phyloP scores from a whole-genome alignment of 2,113 vertebrate species.

The Tachycineta bicolor region DNA sequence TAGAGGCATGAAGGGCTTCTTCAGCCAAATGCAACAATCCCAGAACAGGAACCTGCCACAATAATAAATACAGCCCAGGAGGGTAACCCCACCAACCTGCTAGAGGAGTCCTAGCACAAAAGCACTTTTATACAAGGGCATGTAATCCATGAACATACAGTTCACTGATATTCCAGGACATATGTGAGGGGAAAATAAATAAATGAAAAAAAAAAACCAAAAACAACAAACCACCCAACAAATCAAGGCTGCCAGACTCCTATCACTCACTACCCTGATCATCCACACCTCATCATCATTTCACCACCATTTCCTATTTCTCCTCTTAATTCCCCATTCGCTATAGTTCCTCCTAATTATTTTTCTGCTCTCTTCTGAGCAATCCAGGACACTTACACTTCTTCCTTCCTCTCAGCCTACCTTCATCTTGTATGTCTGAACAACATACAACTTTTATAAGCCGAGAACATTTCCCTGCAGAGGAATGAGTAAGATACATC shows the following conservation, averaged over 20 bases:
- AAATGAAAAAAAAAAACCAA: not conserved
- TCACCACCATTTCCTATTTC: not conserved
- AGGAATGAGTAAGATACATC: rapidly evolving
- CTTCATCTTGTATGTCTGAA: not conserved
- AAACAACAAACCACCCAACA: not conserved
- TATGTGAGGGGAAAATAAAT: not conserved
- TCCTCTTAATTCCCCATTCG: not conserved
- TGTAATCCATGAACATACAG: not conserved
- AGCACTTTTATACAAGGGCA: not conserved
- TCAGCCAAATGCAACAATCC: not conserved
- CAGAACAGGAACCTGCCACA: not conserved
- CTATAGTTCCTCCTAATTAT: not conserved
- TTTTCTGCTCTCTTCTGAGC: not conserved
- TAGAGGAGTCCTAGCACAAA: not conserved
- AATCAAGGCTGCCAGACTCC: not conserved
- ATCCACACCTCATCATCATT: not conserved
- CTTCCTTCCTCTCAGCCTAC: not conserved
- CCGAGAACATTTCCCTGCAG: not conserved
- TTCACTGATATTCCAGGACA: not conserved
- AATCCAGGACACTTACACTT: not conserved
- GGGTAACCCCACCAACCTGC: not conserved
- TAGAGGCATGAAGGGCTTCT: not conserved
- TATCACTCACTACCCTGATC: not conserved
- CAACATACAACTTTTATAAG: not conserved
- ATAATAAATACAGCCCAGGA: not conserved